Evolutionary conservation across 2,797 vertebrate genomes (phyloP), one percentile per base, ranked within the genome.

Genomic region (Antrozous pallidus): DNA sequence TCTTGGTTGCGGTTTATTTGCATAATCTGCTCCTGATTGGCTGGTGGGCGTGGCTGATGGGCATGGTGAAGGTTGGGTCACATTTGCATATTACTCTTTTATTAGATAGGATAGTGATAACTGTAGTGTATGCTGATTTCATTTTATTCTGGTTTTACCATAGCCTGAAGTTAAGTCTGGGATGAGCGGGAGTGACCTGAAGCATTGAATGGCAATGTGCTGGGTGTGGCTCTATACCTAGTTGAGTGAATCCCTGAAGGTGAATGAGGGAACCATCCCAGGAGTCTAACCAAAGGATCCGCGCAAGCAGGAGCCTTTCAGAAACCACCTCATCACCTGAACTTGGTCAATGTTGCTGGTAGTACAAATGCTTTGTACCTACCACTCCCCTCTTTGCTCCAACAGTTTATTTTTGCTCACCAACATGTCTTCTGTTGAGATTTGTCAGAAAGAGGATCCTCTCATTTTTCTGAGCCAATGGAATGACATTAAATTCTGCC

Each of bases 91-190:
- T n/a, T n/a, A n/a, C n/a, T n/a, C n/a, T n/a, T n/a, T n/a, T n/a
- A n/a, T n/a, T n/a, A n/a, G n/a, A n/a, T n/a, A n/a, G n/a, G n/a
- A n/a, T 33, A 70, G 65, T 85, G 89, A 40, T 45, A 49, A 47
- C 63, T 47, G 82, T 28, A 71, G 40, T 45, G 2, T 82, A 28
- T 75, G 49, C 88, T 69, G 85, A 88, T 71, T 95, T 94, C 51
- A 42, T 88, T 95, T 86, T 80, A 69, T 81, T 90, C 70, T 88
- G 71, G 71, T 80, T 90, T 96, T 88, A 71, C 87, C 13, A 8
- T 78, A 40, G 36, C 51, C 24, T 45, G 13, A 89, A 75, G 94
- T 91, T 88, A 84, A 81, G 63, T 94, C 71, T 90, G 65, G 45
- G 40, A n/a, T 82, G 31, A 93, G 69, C 70, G 67, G 16, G 8